These are phyloP conservation scores for Mythimna pallens DNA, from an alignment of 2,888 invertebrate species.

Conservation along the genomic window DNA sequence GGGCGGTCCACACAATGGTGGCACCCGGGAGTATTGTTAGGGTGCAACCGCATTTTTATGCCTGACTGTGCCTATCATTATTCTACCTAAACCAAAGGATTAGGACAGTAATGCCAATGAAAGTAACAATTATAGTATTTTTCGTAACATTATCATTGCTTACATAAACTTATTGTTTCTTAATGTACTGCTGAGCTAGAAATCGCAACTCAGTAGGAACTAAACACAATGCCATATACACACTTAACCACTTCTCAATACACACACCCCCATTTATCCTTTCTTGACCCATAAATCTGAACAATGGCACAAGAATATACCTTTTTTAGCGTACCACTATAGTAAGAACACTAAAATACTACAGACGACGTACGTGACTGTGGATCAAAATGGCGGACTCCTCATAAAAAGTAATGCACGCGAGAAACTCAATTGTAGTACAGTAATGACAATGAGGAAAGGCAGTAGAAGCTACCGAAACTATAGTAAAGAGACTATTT, in stretches of 20 bases:
- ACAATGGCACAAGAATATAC: slow-evolving; percentile 43
- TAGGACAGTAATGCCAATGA: too few species aligned
- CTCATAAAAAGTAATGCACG: slow-evolving; percentile 52
- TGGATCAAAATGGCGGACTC: slow-evolving; percentile 35
- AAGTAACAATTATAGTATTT: too few species aligned
- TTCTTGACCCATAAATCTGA: slow-evolving; percentile 37
- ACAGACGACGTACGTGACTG: slow-evolving; percentile 48
- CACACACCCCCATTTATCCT: neutral
- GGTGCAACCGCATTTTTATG: too few species aligned
- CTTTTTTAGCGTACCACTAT: slow-evolving; percentile 37
- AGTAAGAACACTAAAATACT: slow-evolving; percentile 45
- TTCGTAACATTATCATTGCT: too few species aligned
- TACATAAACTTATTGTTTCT: too few species aligned
- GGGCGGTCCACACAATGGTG: too few species aligned
- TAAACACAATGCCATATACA: neutral
- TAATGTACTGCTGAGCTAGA: too few species aligned
- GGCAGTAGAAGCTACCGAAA: slow-evolving; percentile 4
- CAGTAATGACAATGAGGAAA: slow-evolving; percentile 39
- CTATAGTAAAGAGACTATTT: neutral
- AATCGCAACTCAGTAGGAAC: neutral
- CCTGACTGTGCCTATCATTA: too few species aligned
- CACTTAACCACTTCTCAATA: neutral
- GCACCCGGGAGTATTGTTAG: too few species aligned
- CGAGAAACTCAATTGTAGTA: slow-evolving; percentile 35
- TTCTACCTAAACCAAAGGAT: too few species aligned